Percentiles rank a stretch among this genome's conserved stretches.
phyloP scores from a whole-genome alignment of 2,113 vertebrate species.

The Haplochromis burtoni region DNA sequence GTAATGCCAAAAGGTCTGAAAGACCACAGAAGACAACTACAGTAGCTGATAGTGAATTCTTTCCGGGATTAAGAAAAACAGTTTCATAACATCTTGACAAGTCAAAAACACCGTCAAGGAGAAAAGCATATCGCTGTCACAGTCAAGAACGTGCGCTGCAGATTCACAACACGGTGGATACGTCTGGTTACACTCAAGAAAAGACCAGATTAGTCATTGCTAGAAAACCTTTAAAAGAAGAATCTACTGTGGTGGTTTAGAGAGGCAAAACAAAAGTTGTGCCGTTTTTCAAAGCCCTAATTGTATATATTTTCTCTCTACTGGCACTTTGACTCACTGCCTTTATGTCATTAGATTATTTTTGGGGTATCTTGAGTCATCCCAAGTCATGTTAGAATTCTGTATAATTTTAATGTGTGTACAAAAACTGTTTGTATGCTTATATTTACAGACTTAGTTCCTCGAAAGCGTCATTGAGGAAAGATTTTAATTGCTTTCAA shows the following conservation, averaged over 20 bases:
- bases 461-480: not conserved
- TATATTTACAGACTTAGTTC: not conserved
- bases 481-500: not conserved
- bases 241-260: not conserved
- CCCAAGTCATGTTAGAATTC: not conserved
- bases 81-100: not conserved
- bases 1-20: not conserved
- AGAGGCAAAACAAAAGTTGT: not conserved
- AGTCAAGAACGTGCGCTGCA: not conserved
- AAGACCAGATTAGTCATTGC: not conserved
- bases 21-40: not conserved
- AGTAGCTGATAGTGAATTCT: not conserved
- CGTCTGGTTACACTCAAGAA: not conserved
- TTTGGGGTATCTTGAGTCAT: accelerated
- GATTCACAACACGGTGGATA: not conserved
- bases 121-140: not conserved
- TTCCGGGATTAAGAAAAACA: not conserved
- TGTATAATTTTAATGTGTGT: not conserved
- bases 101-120: accelerated
- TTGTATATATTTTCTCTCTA: not conserved
- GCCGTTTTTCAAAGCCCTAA: not conserved
- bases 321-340: not conserved
- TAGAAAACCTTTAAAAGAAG: not conserved
- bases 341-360: not conserved
- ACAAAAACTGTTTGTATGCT: not conserved